Base-by-base conservation (phyloP, 2,113 vertebrate genomes). In the Caretta caretta region DNA sequence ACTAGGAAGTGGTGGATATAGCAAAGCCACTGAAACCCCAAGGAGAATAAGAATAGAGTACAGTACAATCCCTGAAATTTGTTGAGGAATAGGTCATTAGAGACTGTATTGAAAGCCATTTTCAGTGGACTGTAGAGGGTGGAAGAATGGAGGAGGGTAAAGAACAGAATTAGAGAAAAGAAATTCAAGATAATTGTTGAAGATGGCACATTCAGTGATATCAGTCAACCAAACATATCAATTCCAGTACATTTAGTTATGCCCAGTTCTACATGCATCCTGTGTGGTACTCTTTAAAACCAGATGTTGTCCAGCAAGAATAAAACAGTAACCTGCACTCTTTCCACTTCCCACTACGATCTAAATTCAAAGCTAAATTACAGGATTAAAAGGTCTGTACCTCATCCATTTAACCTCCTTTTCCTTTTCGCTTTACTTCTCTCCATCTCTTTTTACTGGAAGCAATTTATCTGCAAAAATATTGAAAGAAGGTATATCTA, bases 381-480 rank as follows among this genome's bases (percentile, higher is more conserved):
- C 4, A 90, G 4, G 5, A 83, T 31, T 83, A 78, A 90, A 84
- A 84, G n/a, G 3, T 79, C 27, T 90, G 17, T 19, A 49, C 29
- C 6, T 84, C 62, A 87, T 81, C 31, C 14, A 38, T 42, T 80
- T 85, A 94, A 81, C 0, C 14, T 85, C 2, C 3, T 90, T 80
- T 62, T 85, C 19, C 10, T 42, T 86, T n/a, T 48, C 42, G 56
- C 50, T 16, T 31, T 2, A 35, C 59, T 87, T 76, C 11, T 24
- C 13, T 93, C 95, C 35, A 38, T 88, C 9, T 53, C 3, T 93
- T 38, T 72, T 95, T 50, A 88, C 29, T 75, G 31, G 31, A 17
- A 95, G 54, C 38, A 87, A n/a, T 89, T 94, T 92, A 69, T 95
- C 54, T 95, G 25, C 35, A 62, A 94, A 96, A 91, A 35, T n/a